These are phyloP conservation scores for Sebastes schlegelii DNA, from an alignment of 2,113 vertebrate genomes.

Conservation along the genomic window DNA sequence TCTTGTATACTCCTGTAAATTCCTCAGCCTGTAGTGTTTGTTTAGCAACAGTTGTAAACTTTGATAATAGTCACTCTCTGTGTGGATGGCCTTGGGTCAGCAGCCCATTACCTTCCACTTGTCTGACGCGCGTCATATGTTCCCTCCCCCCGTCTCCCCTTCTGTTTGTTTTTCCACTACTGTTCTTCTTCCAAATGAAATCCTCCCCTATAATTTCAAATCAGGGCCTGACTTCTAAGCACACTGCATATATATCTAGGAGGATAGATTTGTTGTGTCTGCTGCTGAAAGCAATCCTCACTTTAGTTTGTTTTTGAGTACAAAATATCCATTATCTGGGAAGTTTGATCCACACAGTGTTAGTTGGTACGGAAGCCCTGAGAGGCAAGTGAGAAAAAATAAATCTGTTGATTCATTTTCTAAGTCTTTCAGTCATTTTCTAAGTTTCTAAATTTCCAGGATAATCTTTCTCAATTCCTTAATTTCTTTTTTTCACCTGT, in stretches of 20 bases:
- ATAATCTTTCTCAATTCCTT: too few species aligned
- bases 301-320: neutral
- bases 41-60: conserved; percentile 50
- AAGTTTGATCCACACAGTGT: neutral
- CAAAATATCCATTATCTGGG: neutral
- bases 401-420: too few species aligned
- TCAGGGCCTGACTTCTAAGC: neutral
- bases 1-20: neutral
- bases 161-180: conserved; percentile 64
- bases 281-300: neutral
- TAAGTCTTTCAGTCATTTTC: too few species aligned
- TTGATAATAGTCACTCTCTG: conserved; percentile 19
- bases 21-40: conserved; percentile 19
- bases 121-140: conserved; percentile 41
- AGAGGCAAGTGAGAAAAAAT: neutral
- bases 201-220: conserved; percentile 21
- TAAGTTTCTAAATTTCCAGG: too few species aligned
- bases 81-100: conserved; percentile 49
- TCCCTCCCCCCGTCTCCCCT: conserved; percentile 16
- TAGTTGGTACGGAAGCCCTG: neutral
- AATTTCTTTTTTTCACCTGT: too few species aligned
- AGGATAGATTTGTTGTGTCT: neutral
- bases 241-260: neutral
- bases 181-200: conserved; percentile 33
- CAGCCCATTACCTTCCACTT: conserved; percentile 47